Evolutionary conservation across 2,797 vertebrate genomes (phyloP), one percentile per base, ranked within the genome.

Genomic region (Crossoptilon crossoptilon): DNA sequence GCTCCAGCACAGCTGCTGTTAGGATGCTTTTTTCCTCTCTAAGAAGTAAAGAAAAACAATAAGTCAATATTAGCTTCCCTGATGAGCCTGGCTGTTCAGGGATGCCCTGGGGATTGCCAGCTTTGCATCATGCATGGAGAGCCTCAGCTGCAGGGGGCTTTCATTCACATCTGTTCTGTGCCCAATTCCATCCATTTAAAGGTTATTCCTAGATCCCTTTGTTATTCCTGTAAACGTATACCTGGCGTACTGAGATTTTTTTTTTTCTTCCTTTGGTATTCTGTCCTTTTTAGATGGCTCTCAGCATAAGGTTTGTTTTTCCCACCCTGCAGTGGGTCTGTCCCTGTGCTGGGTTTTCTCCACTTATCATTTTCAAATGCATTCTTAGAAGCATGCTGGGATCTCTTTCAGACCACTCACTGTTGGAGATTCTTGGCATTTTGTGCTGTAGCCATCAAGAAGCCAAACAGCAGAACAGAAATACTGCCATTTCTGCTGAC

Each of bases 41-140:
- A 79, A 74, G 93, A 83, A 82, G 53, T 44, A 49, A 53, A 93
- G 64, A 64, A n/a, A 76, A 90, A 53, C 77, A 71, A 17, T 67
- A 81, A 75, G 29, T 10, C 81, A 63, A 2, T 31, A 63, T 51
- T 21, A 41, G 81, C 51, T 74, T 73, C 66, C 58, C 26, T 35
- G 70, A 79, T 74, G 88, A 88, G 64, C 27, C 71, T 73, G 83
- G 70, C 44, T 0, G 0, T 17, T 56, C 1, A 1, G 84, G 51
- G 37, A 37, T 3, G 51, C 59, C 48, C 53, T 82, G 86, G 84
- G 81, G 89, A 82, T 68, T 87, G 84, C 74, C 93, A 91, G 72
- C 62, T 86, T 77, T 76, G 19, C 3, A 1, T 8, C 69, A 23
- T 1, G 1, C 80, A 43, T 0, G 0, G 83, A 75, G 72, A 85